Evolutionary conservation across 1,140 invertebrate genomes (phyloP), one percentile per base, ranked within the genome.

Genomic region (Scaptomyza graminum): DNA sequence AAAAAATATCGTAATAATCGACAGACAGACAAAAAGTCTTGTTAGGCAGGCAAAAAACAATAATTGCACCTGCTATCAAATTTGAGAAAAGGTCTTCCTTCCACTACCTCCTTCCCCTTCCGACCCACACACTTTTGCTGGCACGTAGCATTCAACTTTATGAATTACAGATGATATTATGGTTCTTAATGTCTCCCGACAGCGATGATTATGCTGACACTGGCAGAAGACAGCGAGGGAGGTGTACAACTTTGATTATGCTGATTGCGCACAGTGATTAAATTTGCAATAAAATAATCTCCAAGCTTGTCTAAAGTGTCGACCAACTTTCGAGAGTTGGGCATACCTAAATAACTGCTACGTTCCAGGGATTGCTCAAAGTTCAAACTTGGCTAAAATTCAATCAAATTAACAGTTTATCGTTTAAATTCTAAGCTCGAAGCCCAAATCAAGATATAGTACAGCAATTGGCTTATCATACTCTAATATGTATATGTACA

Each of bases 131-230:
- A 3, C 18, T 43, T 6, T 25, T 9, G 37, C 25, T 50, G 63
- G 54, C 68, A 83, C 66, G 79, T 75, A 49, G 52, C 52, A 28
- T 54, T 63, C 51, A 56, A 60, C 65, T 77, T 83, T 88, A 79
- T 89, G 83, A 88, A 89, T 88, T 88, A 89, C 76, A 83, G 76
- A 88, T 88, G 79, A 77, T 89, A 77, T 89, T 89, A 77, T 77
- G 69, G 80, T 74, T 83, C 62, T 61, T 75, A 78, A 68, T 78
- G 67, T 71, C 65, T 52, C 25, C 51, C 64, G 59, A 49, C 76
- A 34, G 54, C 77, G 62, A 80, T 80, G 76, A 74, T 71, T 77
- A 73, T 68, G 51, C 54, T 31, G 49, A 68, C 7, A 9, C 31
- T 34, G 28, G 28, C 28, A 31, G 28, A 6, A 31, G 28, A 3